Conservation (phyloP, 2,113 vertebrate species). For the Plecturocebus donacophilus region DNA sequence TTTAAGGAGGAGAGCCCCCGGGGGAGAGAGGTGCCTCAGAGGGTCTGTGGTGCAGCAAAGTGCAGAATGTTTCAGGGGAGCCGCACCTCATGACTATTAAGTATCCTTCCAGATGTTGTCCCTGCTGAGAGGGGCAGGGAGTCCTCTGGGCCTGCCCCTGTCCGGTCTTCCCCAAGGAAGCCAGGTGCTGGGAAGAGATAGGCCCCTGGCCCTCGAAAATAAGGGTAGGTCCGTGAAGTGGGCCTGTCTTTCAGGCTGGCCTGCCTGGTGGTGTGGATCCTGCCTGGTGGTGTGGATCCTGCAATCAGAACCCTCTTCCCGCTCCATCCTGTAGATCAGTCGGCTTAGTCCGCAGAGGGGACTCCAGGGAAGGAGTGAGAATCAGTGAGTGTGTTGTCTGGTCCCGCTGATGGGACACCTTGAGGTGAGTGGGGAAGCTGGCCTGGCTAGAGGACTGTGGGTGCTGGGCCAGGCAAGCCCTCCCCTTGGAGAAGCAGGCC, state of each 20-base stretch:
- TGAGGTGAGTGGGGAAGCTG: neutral
- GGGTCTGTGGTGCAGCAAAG: too few relatives aligned
- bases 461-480: neutral
- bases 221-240: neutral
- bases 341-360: neutral
- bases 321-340: neutral
- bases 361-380: neutral
- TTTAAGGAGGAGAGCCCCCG: neutral
- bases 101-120: neutral
- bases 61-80: too few relatives aligned
- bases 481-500: neutral
- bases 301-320: neutral
- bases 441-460: neutral
- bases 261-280: neutral
- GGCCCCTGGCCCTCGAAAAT: neutral
- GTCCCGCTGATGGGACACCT: neutral
- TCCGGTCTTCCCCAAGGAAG: neutral
- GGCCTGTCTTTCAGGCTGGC: neutral
- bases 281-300: neutral
- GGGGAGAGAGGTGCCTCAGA: neutral
- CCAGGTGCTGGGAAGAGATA: neutral
- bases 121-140: neutral
- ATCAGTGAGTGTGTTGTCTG: neutral
- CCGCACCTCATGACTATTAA: accelerated
- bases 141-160: neutral